Conservation (phyloP, 2,797 vertebrate genomes). For the Lagorchestes hirsutus region DNA sequence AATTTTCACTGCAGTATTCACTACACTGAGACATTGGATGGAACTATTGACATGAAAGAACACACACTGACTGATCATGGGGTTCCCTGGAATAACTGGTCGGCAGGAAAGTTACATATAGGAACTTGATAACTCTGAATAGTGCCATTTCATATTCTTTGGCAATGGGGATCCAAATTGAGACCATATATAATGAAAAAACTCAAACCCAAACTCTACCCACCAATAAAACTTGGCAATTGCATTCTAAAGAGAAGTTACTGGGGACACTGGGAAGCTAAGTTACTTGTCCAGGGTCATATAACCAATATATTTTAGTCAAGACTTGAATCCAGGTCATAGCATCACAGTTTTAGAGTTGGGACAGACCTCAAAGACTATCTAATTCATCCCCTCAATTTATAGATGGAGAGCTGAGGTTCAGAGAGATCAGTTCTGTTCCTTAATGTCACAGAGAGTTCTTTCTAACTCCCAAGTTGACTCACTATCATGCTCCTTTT, state of each 20-base stretch:
- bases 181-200: slow-evolving; percentile 8
- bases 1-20: background rate
- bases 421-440: background rate
- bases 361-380: background rate
- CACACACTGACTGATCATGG: background rate
- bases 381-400: background rate
- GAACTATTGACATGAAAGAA: background rate
- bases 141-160: background rate
- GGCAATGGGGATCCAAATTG: background rate
- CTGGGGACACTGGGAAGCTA: background rate
- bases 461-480: background rate
- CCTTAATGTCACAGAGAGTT: background rate
- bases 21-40: background rate
- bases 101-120: slow-evolving; percentile 3
- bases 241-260: background rate
- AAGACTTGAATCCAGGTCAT: background rate
- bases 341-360: background rate
- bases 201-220: background rate
- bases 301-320: background rate
- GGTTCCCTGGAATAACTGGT: background rate
- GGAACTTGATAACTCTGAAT: background rate
- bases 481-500: background rate
- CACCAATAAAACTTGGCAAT: slow-evolving; percentile 1
- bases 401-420: background rate
- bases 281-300: background rate